These are phyloP conservation scores for Yasuhikotakia modesta DNA, from an alignment of 2,797 vertebrate genomes.

Conservation along the genomic window DNA sequence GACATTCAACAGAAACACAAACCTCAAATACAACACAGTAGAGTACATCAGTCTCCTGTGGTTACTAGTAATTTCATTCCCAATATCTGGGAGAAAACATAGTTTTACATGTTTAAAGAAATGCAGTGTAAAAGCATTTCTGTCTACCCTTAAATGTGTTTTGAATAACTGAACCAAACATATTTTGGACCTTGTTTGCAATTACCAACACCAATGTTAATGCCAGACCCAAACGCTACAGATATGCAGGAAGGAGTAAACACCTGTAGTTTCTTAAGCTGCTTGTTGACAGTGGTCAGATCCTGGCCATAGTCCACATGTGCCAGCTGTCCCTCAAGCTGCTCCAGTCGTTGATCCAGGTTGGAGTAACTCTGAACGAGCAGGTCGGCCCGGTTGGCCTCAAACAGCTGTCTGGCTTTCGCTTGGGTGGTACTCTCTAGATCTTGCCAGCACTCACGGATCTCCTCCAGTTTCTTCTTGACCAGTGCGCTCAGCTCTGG, in stretches of 20 bases:
- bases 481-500: conserved; percentile 85
- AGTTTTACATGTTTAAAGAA: no score
- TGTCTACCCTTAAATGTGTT: not conserved
- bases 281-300: conserved; percentile 86
- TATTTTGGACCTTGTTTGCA: not conserved
- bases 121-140: not conserved
- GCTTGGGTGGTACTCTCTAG: conserved; percentile 88
- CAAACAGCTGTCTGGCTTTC: conserved; percentile 86
- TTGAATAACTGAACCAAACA: not conserved
- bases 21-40: no score
- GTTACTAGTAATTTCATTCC: no score
- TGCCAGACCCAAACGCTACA: not conserved
- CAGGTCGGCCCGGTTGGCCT: conserved; percentile 85
- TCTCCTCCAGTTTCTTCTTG: conserved; percentile 84
- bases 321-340: conserved; percentile 85
- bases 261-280: conserved; percentile 90
- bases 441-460: conserved; percentile 88
- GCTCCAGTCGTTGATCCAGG: conserved; percentile 83
- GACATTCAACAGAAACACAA: not conserved
- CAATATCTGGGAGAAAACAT: no score
- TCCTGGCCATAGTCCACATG: conserved; percentile 82
- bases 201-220: not conserved
- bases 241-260: not conserved
- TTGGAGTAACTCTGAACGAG: conserved; percentile 87
- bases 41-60: no score